These are phyloP conservation scores for Drosophila sproati DNA, from an alignment of 1,140 invertebrate species.

Conservation along the genomic window DNA sequence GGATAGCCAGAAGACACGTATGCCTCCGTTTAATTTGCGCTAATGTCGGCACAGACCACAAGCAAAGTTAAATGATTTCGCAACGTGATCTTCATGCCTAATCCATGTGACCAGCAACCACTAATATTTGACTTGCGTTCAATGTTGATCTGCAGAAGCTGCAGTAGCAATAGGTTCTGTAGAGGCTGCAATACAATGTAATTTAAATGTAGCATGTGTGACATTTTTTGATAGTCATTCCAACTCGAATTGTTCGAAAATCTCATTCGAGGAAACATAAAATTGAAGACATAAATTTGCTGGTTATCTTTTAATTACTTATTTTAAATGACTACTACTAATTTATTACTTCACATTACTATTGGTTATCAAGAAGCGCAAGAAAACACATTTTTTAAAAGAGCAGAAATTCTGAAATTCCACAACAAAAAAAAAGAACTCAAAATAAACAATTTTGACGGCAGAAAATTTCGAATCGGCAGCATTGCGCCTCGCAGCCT, in stretches of 20 bases:
- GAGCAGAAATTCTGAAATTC: neutral
- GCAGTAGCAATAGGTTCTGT: neutral
- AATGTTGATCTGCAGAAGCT: slow-evolving; percentile 4
- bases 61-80: slow-evolving; percentile 72
- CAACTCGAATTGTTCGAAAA: no score
- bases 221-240: slow-evolving; percentile 10
- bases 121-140: slow-evolving; percentile 35
- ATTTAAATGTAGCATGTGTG: neutral
- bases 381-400: no score
- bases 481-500: slow-evolving; percentile 1
- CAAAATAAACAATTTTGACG: neutral
- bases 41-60: neutral
- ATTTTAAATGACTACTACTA: no score
- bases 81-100: slow-evolving; percentile 61
- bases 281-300: no score
- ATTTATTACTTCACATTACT: no score
- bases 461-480: neutral
- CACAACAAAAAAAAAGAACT: neutral
- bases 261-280: no score
- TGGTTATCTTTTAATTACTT: no score
- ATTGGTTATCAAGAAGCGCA: no score
- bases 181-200: slow-evolving; percentile 8
- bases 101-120: slow-evolving; percentile 13
- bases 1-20: neutral
- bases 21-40: neutral